Percentiles rank a stretch among this genome's conserved stretches.
Conservation (phyloP, 30 jellyfish, hydroid and myxozoan species). For the Pelagia noctiluca region DNA sequence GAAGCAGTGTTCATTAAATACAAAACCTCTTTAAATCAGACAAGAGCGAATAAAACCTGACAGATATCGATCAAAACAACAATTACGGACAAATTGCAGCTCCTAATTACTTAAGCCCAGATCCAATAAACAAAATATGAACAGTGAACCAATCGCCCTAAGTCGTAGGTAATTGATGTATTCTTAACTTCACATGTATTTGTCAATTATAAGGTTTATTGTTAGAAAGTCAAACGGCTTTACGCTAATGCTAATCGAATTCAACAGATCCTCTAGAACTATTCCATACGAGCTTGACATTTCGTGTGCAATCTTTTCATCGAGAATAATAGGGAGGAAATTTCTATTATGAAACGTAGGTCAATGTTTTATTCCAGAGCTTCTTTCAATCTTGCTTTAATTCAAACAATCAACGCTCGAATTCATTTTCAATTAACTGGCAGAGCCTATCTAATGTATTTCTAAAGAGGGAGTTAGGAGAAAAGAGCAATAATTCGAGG, state of each 20-base stretch:
- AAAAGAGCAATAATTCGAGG: no score
- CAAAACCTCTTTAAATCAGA: background rate
- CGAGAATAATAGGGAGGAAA: no score
- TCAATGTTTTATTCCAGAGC: no score
- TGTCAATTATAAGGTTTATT: slow-evolving; percentile 41
- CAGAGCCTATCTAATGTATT: no score
- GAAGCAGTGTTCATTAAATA: background rate
- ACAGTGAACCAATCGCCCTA: slow-evolving; percentile 17
- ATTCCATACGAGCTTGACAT: slow-evolving; percentile 11
- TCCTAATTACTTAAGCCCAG: slow-evolving; percentile 64
- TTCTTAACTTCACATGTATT: slow-evolving; percentile 30
- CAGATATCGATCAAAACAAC: slow-evolving; percentile 62
- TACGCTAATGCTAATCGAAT: slow-evolving; percentile 32
- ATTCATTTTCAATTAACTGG: no score
- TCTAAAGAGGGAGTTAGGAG: no score
- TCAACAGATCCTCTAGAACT: slow-evolving; percentile 57
- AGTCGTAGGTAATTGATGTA: slow-evolving; percentile 48
- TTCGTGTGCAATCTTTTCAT: slow-evolving; percentile 51
- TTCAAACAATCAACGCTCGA: no score
- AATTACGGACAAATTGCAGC: slow-evolving; percentile 44
- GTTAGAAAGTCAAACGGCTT: slow-evolving; percentile 60
- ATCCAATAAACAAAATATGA: slow-evolving; percentile 64
- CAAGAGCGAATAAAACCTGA: slow-evolving; percentile 39
- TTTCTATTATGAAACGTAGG: no score
- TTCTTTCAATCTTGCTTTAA: no score